Base-by-base conservation (phyloP, 2,797 vertebrate species). In the Dallia pectoralis region DNA sequence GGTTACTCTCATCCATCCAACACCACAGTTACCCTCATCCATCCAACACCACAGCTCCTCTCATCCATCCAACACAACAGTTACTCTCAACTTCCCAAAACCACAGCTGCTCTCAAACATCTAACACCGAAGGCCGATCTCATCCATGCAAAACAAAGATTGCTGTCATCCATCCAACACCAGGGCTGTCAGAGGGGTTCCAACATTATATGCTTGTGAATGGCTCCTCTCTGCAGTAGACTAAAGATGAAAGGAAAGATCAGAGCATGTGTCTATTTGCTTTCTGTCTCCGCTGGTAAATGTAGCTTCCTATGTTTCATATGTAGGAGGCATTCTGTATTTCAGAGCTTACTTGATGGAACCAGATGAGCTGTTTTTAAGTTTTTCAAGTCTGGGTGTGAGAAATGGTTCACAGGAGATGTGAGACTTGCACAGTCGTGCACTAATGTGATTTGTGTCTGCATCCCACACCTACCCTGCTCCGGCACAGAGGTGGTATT, bases 321-420 rank as follows among this genome's bases (percentile, higher is more conserved):
- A 59, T 59, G n/a, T 27, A 66, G 48, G 73, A 67, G 75, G 33
- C 70, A 56, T 72, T 82, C 79, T 25, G 70, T 75, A 78, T 85
- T 80, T 85, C 44, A 77, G 75, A 70, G 59, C 78, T 80, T 82
- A 74, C 25, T 80, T 63, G 32, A 76, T 64, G 67, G 65, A 70
- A 76, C 48, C 63, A 56, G 49, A 78, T 81, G 72, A 78, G 74
- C 72, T 76, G 69, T 86, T 86, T 88, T 74, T 6, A 80, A 71
- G 25, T 70, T 47, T 74, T 78, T 82, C 18, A 71, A 66, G 72
- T 79, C 68, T 30, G 40, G 53, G 65, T 79, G 36, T 70, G 74
- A 67, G 62, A 32, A 74, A 49, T 70, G 61, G 62, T 72, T 79
- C 29, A 22, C 44, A 27, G 6, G 36, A 74, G 48, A 56, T 40